These are phyloP conservation scores for Meiosimyza platycephala DNA, from an alignment of 2,888 invertebrate genomes.

Conservation along the genomic window DNA sequence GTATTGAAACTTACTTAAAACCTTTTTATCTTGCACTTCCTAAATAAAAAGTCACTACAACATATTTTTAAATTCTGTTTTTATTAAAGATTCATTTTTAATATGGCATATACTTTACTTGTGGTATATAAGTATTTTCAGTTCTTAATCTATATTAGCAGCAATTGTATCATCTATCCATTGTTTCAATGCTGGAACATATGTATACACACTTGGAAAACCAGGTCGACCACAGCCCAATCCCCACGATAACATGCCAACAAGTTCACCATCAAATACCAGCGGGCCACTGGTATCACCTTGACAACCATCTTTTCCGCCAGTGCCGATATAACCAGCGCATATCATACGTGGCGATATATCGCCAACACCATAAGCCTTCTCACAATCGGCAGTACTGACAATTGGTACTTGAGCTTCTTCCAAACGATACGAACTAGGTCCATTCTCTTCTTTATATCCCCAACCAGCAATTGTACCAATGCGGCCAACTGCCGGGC, in stretches of 20 bases:
- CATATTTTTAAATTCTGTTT: too few species aligned
- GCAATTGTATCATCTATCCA: conserved; percentile 59
- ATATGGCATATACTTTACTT: too few species aligned
- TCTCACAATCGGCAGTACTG: conserved; percentile 65
- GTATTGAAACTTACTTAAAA: too few species aligned
- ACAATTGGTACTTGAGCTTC: conserved; percentile 70
- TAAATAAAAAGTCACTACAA: too few species aligned
- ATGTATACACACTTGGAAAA: conserved; percentile 68
- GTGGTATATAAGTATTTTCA: too few species aligned
- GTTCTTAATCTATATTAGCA: conserved; percentile 23
- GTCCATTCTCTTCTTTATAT: conserved; percentile 53
- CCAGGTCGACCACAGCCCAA: conserved; percentile 67
- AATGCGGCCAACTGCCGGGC: conserved; percentile 51
- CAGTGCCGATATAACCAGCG: conserved; percentile 66
- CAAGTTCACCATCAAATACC: conserved; percentile 53
- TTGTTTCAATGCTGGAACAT: conserved; percentile 55
- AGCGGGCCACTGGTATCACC: conserved; percentile 65
- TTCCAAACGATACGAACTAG: conserved; percentile 63
- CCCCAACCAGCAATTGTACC: conserved; percentile 62
- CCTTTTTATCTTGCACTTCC: too few species aligned
- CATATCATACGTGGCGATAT: conserved; percentile 71
- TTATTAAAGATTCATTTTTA: too few species aligned
- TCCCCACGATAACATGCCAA: conserved; percentile 69
- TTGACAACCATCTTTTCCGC: conserved; percentile 68
- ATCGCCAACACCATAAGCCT: conserved; percentile 65